A percentile compares a stretch with the other conserved stretches of the same genome.
These are phyloP conservation scores for Scaptodrosophila latifasciaeformis DNA, from an alignment of 2,888 invertebrate genomes.

Conservation along the genomic window DNA sequence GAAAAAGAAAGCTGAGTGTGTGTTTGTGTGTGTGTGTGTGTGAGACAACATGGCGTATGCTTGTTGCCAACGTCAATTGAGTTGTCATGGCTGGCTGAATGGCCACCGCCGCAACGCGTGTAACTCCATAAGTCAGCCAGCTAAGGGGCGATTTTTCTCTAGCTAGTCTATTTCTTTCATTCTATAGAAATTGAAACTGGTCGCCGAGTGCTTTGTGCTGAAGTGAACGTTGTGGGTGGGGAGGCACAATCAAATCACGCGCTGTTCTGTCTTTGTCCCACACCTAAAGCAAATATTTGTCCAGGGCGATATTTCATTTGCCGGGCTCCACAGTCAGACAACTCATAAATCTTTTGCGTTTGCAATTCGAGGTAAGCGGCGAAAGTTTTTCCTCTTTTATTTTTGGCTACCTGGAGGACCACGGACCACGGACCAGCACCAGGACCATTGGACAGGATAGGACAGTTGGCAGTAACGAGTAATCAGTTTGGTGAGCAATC, in stretches of 20 bases:
- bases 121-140: conserved; percentile 54
- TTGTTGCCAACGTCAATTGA: conserved; percentile 57
- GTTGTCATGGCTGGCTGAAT: conserved; percentile 40
- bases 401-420: conserved; percentile 21
- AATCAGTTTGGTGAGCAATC: no score
- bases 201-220: no score
- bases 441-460: no score
- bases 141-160: conserved; percentile 35
- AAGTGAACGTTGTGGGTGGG: no score
- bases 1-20: conserved; percentile 31
- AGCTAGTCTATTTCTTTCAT: no score
- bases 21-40: no score
- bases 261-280: conserved; percentile 11
- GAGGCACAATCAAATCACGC: conserved; percentile 41
- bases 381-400: no score
- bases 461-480: no score
- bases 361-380: conserved; percentile 13
- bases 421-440: conserved; percentile 22
- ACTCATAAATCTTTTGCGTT: conserved; percentile 65
- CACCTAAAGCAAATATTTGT: conserved; percentile 52
- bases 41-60: conserved; percentile 50
- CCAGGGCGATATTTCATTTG: conserved; percentile 62
- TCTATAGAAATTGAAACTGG: no score
- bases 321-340: conserved; percentile 30
- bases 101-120: conserved; percentile 27